Percentiles rank a stretch among this genome's conserved stretches.
Evolutionary conservation across 2,797 vertebrate genomes (phyloP).

Genomic region (Melanotaenia parkinsoni): DNA sequence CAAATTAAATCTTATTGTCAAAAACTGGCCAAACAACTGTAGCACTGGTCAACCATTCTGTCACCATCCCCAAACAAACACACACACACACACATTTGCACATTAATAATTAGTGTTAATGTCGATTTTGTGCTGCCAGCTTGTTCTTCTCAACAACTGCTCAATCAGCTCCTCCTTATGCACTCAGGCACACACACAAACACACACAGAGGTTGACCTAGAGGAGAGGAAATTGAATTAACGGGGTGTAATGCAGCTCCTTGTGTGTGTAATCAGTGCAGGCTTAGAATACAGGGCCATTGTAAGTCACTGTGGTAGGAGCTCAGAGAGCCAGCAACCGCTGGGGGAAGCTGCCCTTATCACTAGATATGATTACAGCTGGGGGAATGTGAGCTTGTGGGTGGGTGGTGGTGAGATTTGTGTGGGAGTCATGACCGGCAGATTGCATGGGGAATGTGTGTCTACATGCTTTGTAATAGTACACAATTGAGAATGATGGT

Average conservation of each 20-base stretch:
- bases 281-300: constrained; percentile 70
- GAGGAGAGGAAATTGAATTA: constrained; percentile 82
- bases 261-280: constrained; percentile 80
- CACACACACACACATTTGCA: background rate
- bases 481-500: constrained; percentile 10
- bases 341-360: constrained; percentile 71
- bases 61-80: background rate
- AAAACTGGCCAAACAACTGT: background rate
- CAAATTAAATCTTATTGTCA: background rate
- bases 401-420: constrained; percentile 44
- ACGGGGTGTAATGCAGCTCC: constrained; percentile 73
- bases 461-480: constrained; percentile 37
- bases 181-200: constrained; percentile 41
- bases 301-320: constrained; percentile 60
- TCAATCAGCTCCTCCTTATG: constrained; percentile 52
- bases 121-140: constrained; percentile 29
- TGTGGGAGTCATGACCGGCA: constrained; percentile 66
- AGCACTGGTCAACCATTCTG: background rate
- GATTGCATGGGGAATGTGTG: constrained; percentile 60
- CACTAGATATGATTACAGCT: constrained; percentile 74
- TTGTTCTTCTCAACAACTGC: constrained; percentile 46
- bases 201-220: constrained; percentile 61
- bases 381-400: constrained; percentile 53
- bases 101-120: constrained; percentile 8
- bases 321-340: constrained; percentile 57